Evolutionary conservation across 2,113 vertebrate species (phyloP), one percentile per base, ranked within the genome.

Genomic region (Phoenicopterus ruber): DNA sequence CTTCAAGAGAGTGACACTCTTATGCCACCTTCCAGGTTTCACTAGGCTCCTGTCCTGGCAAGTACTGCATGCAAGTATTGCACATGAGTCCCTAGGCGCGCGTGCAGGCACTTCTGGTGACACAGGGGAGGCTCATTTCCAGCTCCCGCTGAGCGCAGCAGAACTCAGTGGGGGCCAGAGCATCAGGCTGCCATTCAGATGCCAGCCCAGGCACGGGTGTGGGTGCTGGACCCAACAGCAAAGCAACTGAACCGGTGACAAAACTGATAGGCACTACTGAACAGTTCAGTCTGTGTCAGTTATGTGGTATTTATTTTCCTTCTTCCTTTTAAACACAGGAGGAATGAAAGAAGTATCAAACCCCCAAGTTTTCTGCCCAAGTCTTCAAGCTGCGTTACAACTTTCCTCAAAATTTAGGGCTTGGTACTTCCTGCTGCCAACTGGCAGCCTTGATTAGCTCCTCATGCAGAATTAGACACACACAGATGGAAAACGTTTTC

Each of bases 391-490:
- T 91, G 46, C 3, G 17, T 69, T 61, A 6, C 5, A 73, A 69
- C 20, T 90, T 93, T 46, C 57, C 83, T 90, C 49, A 86, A 78
- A 96, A 93, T 57, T 80, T 44, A 83, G 58, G 73, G 40, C 38
- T 82, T 46, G 62, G 78, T 74, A 47, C 50, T 90, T 91, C 47
- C 59, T 73, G 54, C 67, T 94, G 72, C 42, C 85, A 46, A 17
- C 36, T 50, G 88, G 89, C 65, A 85, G 62, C 32, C 55, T 82
- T 66, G 88, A 88, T 22, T 79, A 86, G 70, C 47, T 90, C 67
- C 66, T 88, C 90, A 78, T 76, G 58, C 31, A 88, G 81, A 87
- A 94, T 79, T 94, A 95, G 63, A 90, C 76, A 94, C n/a, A 92
- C 54, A 59, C 67, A 94, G 93, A 96, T 74, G 90, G 67, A 94